Evolutionary conservation across 1,140 invertebrate genomes (phyloP).

Genomic region (Papilio polyxenes): DNA sequence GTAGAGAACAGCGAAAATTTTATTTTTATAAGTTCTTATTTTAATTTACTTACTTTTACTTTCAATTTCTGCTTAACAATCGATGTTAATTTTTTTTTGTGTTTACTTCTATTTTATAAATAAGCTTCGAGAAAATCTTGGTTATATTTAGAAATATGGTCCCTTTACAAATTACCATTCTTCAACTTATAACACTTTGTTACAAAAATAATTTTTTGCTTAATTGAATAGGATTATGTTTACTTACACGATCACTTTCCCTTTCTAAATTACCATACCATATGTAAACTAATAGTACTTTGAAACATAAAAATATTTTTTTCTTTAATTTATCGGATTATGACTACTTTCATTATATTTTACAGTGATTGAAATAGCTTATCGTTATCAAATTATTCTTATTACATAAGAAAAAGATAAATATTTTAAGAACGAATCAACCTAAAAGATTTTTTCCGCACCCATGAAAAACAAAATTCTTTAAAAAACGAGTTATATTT

Average conservation of each 20-base stretch:
- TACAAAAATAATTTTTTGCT: background rate
- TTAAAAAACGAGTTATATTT: conserved; percentile 30
- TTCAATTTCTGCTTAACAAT: background rate
- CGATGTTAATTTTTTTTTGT: no score
- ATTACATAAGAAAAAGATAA: conserved; percentile 26
- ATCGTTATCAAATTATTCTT: background rate
- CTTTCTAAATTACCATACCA: no score
- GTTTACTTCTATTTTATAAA: no score
- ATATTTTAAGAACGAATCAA: background rate
- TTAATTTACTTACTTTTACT: background rate
- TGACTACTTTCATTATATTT: background rate
- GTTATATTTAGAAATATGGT: no score
- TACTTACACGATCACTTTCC: no score
- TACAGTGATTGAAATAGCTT: background rate
- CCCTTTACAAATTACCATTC: no score
- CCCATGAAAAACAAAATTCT: background rate
- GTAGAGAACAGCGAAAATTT: no score
- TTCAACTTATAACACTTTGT: background rate
- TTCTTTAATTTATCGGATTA: background rate
- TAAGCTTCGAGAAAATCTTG: no score
- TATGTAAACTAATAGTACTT: no score
- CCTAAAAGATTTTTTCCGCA: background rate
- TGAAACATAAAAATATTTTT: background rate
- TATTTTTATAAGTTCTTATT: no score
- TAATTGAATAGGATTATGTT: background rate